These are phyloP conservation scores for Melanogrammus aeglefinus DNA, from an alignment of 2,797 vertebrate genomes.

Conservation along the genomic window DNA sequence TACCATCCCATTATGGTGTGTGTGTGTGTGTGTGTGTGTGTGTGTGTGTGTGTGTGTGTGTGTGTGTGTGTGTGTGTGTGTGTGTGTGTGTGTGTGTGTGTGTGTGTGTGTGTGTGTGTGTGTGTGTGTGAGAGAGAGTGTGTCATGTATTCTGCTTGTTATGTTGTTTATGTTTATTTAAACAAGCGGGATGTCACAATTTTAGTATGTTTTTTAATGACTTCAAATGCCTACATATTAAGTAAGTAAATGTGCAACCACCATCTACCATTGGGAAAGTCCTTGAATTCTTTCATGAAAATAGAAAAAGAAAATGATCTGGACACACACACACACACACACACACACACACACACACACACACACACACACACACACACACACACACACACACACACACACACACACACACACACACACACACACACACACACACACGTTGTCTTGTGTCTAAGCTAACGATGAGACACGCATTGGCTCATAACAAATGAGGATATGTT, in stretches of 20 bases:
- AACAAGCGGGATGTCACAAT: neutral
- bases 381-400: neutral
- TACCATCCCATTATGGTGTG: neutral
- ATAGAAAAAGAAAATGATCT: neutral
- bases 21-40: conserved; percentile 2
- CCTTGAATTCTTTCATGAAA: neutral
- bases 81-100: neutral
- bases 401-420: neutral
- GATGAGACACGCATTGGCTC: neutral
- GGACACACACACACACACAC: neutral
- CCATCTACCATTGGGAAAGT: neutral
- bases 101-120: neutral
- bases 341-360: neutral
- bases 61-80: neutral
- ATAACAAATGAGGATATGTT: neutral
- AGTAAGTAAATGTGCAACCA: neutral
- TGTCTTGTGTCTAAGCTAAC: neutral
- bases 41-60: neutral
- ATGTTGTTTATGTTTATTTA: neutral
- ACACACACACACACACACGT: neutral
- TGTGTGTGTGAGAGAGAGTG: neutral
- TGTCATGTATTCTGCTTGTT: neutral
- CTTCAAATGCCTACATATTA: neutral
- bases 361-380: neutral
- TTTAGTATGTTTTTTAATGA: neutral